Conservation (phyloP, 2,797 vertebrate genomes). For the Myripristis jacobus region DNA sequence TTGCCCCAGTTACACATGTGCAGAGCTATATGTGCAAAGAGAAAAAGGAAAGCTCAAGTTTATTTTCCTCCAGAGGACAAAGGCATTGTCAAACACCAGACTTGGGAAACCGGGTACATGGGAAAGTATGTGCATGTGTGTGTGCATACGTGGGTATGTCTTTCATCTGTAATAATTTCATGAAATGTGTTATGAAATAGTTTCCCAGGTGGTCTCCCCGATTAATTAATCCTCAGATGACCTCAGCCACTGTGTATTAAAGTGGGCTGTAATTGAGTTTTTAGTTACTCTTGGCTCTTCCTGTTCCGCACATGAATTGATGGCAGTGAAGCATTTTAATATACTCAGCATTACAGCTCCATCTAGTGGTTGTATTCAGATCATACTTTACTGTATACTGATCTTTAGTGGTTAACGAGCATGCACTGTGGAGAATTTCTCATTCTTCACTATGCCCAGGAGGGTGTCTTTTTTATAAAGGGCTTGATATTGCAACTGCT, state of each 20-base stretch:
- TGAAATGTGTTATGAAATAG: not conserved
- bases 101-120: not conserved
- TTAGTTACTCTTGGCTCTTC: slow-evolving; percentile 8
- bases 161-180: not conserved
- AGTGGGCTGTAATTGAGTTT: slow-evolving; percentile 26
- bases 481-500: slow-evolving; percentile 3
- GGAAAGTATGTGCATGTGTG: not conserved
- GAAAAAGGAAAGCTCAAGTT: not conserved
- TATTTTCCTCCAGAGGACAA: not conserved
- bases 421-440: not conserved
- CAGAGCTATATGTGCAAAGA: not conserved
- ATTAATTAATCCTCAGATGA: slow-evolving; percentile 35
- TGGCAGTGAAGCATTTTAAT: not conserved
- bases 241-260: slow-evolving; percentile 32
- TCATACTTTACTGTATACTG: not conserved
- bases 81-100: not conserved
- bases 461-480: not conserved
- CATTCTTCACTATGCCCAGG: not conserved
- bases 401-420: not conserved
- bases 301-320: not conserved
- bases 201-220: not conserved
- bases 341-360: slow-evolving; percentile 43
- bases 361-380: slow-evolving; percentile 61
- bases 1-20: slow-evolving; percentile 1
- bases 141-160: not conserved